Conservation (phyloP, 2,888 invertebrate species). For the Morpho achilles region DNA sequence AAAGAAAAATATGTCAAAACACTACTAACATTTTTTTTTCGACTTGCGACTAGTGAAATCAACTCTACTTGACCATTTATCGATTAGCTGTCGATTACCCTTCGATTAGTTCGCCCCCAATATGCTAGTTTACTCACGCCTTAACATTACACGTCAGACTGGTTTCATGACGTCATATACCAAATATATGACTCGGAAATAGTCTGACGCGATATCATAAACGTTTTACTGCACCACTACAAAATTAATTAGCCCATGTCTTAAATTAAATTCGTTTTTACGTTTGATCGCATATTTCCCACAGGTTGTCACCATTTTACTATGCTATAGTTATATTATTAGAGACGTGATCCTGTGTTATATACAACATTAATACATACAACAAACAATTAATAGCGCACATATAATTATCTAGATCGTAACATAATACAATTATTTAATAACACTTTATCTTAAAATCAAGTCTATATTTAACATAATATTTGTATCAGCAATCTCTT, state of each 20-base stretch:
- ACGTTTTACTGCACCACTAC: slow-evolving; percentile 48
- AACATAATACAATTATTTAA: no score
- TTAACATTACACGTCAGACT: slow-evolving; percentile 57
- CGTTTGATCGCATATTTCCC: slow-evolving; percentile 44
- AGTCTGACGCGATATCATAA: slow-evolving; percentile 30
- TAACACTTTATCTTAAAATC: no score
- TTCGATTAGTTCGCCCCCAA: slow-evolving; percentile 71
- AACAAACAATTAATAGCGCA: not conserved
- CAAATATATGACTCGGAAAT: slow-evolving; percentile 64
- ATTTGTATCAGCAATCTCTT: no score
- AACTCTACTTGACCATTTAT: slow-evolving; percentile 79
- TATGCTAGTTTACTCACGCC: slow-evolving; percentile 71
- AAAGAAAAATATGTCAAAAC: slow-evolving; percentile 81
- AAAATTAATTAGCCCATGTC: slow-evolving; percentile 64
- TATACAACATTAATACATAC: slow-evolving; percentile 1
- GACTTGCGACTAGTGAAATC: slow-evolving; percentile 80
- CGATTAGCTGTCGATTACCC: slow-evolving; percentile 67
- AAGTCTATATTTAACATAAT: no score
- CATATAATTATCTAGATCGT: not conserved
- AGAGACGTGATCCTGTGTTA: slow-evolving; percentile 29
- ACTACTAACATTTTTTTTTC: slow-evolving; percentile 77
- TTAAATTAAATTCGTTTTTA: slow-evolving; percentile 54
- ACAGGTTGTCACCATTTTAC: slow-evolving; percentile 31
- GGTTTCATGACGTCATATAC: slow-evolving; percentile 59
- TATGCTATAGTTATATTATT: slow-evolving; percentile 19